Evolutionary conservation across 2,888 invertebrate genomes (phyloP), one percentile per base, ranked within the genome.

Genomic region (Deilephila elpenor): DNA sequence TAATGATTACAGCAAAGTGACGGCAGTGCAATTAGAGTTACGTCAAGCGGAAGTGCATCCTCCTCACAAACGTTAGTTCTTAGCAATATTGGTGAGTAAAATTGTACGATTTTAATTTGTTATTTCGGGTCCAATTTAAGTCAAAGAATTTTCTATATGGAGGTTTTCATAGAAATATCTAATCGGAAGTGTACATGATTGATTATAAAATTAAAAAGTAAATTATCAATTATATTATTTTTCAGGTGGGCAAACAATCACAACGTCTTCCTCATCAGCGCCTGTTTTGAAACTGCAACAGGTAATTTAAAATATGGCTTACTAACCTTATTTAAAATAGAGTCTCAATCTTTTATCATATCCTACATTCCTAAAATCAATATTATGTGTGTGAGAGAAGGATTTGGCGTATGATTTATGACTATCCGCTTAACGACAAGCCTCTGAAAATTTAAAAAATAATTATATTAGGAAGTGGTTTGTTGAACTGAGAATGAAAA

Each of bases 51-150:
- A 20, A 86, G 86, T 1, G 85, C 86, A 0, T 79, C 88, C 0
- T 87, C 94, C 8, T 90, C 94, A 59, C 95, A 95, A 80, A 91
- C 94, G 32, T 89, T 95, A 86, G 93, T 95, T 73, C 83, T 95
- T 80, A 90, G 94, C 78, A 95, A 92, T 82, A 88, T 94, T 74
- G 92, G 94, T 93, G 76, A 86, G 89, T 83, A 59, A 34, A 51
- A 11, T 20, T 17, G 56, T 56, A 34, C 59, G 51, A 14, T 71
- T 32, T 34, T 67, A 5, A 3, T 53, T n/a, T 51, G 0, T 53
- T 70, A 72, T 25, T 75, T 0, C 44, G 56, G 67, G 29, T 37
- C 25, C 59, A 20, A 44, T 44, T 14, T 14, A 3, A 44, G 44
- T 44, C 14, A 11, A 44, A 44, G 11, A 44, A 11, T 11, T 11